Base-by-base conservation (phyloP, 2,888 invertebrate genomes). In the Abrostola tripartita region DNA sequence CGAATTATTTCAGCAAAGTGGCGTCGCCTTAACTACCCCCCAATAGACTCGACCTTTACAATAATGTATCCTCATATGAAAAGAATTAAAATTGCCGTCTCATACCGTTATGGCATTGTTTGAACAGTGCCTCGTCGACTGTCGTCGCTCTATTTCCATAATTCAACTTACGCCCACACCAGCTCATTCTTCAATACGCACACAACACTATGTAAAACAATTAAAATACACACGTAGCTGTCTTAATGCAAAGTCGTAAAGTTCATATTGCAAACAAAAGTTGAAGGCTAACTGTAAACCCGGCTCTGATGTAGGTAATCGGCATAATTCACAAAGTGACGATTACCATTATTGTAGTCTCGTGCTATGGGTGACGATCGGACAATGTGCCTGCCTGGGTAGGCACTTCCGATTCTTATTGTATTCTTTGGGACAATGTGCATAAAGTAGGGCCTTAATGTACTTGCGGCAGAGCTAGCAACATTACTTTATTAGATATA, bases 81-180 rank as follows among this genome's bases (percentile, higher is more conserved):
- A 86, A 85, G 83, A 87, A 90, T 91, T 87, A 87, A 90, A 88
- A 89, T 86, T 82, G 84, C 82, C 79, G 67, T 79, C 78, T 82
- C 88, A 85, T 88, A 87, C 91, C 92, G 92, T 91, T 91, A 91
- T 82, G 82, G 89, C 84, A 92, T 92, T 92, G 92, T 92, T 91
- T 92, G 88, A 87, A 86, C 84, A 85, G 70, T 59, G 78, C 70
- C 72, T 78, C 74, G 70, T 64, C 66, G 80, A 57, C 83, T 80
- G 86, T 84, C 87, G 83, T 77, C 85, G 92, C 86, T 92, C 92
- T 86, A 91, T 92, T 92, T 92, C 89, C 92, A 92, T 92, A 92
- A 90, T 88, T 91, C 90, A 89, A 86, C 81, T 74, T 77, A 87
- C 90, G 83, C 91, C 90, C 86, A 91, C 90, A 82, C 70, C 73